Evolutionary conservation across 2,113 vertebrate species (phyloP).

Genomic region (Epinephelus fuscoguttatus): DNA sequence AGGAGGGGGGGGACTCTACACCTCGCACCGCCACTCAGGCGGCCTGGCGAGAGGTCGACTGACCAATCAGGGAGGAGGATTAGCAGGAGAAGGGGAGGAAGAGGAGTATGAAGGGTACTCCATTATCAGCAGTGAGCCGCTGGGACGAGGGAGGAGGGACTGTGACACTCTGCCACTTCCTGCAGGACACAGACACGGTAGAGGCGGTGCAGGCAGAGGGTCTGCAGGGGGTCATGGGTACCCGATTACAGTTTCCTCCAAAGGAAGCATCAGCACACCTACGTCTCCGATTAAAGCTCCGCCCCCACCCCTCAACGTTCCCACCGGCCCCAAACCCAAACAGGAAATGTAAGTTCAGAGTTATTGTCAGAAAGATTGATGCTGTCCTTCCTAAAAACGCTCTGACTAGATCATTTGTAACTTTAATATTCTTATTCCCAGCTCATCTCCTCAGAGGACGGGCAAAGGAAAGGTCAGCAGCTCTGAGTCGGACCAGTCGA

Average conservation of each 20-base stretch:
- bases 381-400: neutral
- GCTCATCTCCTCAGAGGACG: slow-evolving; percentile 89
- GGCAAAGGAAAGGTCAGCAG: slow-evolving; percentile 89
- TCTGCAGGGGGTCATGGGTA: slow-evolving; percentile 56
- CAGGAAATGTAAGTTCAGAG: slow-evolving; percentile 62
- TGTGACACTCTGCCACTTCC: slow-evolving; percentile 84
- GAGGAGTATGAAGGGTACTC: slow-evolving; percentile 95
- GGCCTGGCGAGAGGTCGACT: slow-evolving; percentile 42
- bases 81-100: slow-evolving; percentile 81
- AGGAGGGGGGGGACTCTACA: slow-evolving; percentile 61
- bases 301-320: slow-evolving; percentile 66
- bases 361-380: neutral
- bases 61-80: slow-evolving; percentile 47
- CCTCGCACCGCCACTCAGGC: slow-evolving; percentile 72
- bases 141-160: slow-evolving; percentile 81
- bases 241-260: slow-evolving; percentile 82
- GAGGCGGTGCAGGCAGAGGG: slow-evolving; percentile 68
- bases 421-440: slow-evolving; percentile 52
- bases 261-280: slow-evolving; percentile 90
- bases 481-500: slow-evolving; percentile 96
- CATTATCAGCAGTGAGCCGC: slow-evolving; percentile 93
- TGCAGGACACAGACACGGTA: slow-evolving; percentile 82
- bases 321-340: slow-evolving; percentile 76
- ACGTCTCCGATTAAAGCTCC: slow-evolving; percentile 92
- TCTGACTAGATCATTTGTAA: neutral